Evolutionary conservation across 2,113 vertebrate genomes (phyloP).

Genomic region (Podocnemis expansa): DNA sequence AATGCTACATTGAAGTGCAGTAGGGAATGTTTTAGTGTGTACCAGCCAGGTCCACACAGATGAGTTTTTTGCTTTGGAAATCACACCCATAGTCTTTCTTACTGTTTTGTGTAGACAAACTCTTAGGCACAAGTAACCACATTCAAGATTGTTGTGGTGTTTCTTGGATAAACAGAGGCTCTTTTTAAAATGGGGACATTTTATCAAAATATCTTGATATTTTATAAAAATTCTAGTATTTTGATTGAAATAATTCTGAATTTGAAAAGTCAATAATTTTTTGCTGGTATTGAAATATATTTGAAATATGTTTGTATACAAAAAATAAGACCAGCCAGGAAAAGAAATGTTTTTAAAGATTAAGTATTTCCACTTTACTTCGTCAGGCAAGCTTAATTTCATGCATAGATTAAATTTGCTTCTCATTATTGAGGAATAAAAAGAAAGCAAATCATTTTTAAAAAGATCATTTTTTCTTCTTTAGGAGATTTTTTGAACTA

Average conservation of each 20-base stretch:
- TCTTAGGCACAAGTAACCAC: not conserved
- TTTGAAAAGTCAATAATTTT: not conserved
- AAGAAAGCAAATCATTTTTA: constrained; percentile 17
- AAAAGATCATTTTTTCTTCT: constrained; percentile 4
- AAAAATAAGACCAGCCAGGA: not conserved
- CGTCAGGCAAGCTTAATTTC: constrained; percentile 20
- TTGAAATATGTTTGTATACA: not conserved
- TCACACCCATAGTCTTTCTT: not conserved
- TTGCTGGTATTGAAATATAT: not conserved
- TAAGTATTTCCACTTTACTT: not conserved
- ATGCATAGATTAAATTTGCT: not conserved
- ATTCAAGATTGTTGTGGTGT: not conserved
- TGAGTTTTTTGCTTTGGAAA: not conserved
- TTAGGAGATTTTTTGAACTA: not conserved
- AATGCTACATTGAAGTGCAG: not conserved
- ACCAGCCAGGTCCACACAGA: not conserved
- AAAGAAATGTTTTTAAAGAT: not conserved
- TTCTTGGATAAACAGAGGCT: too few species aligned
- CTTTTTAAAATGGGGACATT: not conserved
- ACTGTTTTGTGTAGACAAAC: not conserved
- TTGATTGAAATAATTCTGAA: not conserved
- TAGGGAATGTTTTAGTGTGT: not conserved
- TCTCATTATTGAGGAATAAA: constrained; percentile 5
- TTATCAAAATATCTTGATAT: not conserved
- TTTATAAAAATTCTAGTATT: not conserved